Base-by-base conservation (phyloP, 2,113 vertebrate genomes). In the Herpailurus yagouaroundi region DNA sequence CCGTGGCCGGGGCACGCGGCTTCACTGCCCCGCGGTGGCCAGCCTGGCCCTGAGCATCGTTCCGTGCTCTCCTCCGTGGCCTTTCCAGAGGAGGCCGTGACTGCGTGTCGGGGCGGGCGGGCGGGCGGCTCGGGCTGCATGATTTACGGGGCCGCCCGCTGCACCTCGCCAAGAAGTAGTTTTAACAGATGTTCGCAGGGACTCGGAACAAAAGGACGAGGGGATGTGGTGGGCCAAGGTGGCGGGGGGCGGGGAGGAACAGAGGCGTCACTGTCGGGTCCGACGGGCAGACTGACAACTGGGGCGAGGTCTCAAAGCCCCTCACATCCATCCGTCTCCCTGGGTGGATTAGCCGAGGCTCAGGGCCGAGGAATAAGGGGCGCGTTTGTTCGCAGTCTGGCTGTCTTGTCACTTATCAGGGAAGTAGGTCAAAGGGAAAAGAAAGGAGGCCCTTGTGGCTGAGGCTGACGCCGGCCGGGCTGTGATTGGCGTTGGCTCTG, bases 351-450 rank as follows among this genome's bases (percentile, higher is more conserved):
- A 99, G 97, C 98, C 76, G 93, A 95, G 97, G 97, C 98, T 98
- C 99, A 94, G 99, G 99, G 96, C 99, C 97, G 97, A 98, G 97
- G 99, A 98, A 99, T 99, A 99, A 99, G 99, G 98, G 98, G 98
- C 97, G 96, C 98, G 97, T 99, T 99, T 99, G 99, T 99, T 99
- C 98, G 98, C 97, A 87, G 98, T 98, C 98, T 97, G 98, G 98
- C 98, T 89, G 97, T 97, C 98, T 97, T 98, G 98, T 99, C 98
- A 96, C 98, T 98, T 99, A 98, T 99, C 98, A 98, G 97, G 98
- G 98, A 99, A 99, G 98, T 99, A 97, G 99, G 98, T 98, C 98
- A 97, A 97, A 97, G 97, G 97, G 97, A 98, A 98, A 97, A 98
- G 98, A 97, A 98, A 96, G 98, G 97, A 97, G 96, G 90, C 97